Base-by-base conservation (phyloP, 2,113 vertebrate genomes). In the Laticauda laticaudata region DNA sequence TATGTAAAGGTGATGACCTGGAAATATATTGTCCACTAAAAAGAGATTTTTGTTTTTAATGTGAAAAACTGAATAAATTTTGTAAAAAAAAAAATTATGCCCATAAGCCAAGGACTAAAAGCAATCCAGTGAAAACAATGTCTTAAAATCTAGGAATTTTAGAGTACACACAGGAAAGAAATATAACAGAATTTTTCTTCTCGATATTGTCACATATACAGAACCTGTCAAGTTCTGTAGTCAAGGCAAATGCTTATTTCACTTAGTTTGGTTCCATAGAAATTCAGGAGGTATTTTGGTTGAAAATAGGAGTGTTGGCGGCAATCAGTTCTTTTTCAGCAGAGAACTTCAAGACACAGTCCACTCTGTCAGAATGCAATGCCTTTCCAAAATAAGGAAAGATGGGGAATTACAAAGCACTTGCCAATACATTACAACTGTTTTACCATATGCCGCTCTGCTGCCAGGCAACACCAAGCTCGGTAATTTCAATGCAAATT, bases 401-500 rank as follows among this genome's bases (percentile, higher is more conserved):
- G 34, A 29, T 24, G 1, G 6, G 11, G 26, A 21, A 57, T 43
- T 39, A 64, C 45, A 90, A 97, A 97, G 96, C 24, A 94, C 97
- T 97, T 96, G 98, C 98, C 98, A 98, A 97, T 97, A 98, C 98
- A 98, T 98, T 97, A 98, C 98, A 99, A 98, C 98, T 99, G 99
- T 98, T 98, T 98, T 96, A 97, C 99, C 99, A 99, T 99, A 99
- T 99, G 98, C 97, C 98, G 97, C 95, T 92, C 96, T 94, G 56
- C 98, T 99, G 98, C 98, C 98, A 99, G 99, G 97, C 97, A 97
- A 97, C 97, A 97, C 98, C 97, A 98, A 98, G 96, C 98, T 98
- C 98, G 97, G 98, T 98, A 97, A 98, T 98, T 98, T 98, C 97
- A 96, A 98, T 98, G 98, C 98, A 98, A 98, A 98, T 99, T 98